A percentile compares a stretch with the other conserved stretches of the same genome.
These are phyloP conservation scores for Melospiza melodia DNA, from an alignment of 2,113 vertebrate species.

Conservation along the genomic window DNA sequence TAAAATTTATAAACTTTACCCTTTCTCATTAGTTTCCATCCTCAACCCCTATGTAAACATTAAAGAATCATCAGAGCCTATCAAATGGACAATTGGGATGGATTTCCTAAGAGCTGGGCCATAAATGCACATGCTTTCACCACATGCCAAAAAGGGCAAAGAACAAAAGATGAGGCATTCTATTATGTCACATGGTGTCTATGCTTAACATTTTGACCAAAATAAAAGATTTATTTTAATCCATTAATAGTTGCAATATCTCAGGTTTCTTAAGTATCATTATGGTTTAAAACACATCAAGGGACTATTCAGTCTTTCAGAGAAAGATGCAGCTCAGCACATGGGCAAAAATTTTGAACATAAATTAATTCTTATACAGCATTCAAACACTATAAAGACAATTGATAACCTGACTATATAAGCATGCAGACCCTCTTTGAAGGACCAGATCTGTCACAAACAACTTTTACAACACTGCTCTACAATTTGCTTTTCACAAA, in stretches of 20 bases:
- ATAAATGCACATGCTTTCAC: neutral
- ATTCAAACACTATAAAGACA: neutral
- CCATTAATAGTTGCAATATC: neutral
- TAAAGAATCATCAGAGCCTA: neutral
- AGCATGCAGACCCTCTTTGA: neutral
- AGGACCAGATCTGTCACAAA: neutral
- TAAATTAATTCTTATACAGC: neutral
- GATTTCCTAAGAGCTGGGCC: neutral
- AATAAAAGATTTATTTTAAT: constrained; percentile 14
- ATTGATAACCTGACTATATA: neutral
- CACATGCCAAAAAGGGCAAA: neutral
- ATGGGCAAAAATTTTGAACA: neutral
- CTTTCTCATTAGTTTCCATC: neutral
- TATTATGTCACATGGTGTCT: neutral
- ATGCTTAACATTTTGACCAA: neutral
- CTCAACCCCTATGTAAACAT: rapidly evolving
- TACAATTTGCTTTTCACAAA: neutral
- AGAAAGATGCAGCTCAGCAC: neutral
- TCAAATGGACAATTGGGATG: neutral
- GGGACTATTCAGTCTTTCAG: neutral
- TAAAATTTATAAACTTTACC: neutral
- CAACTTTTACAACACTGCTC: neutral
- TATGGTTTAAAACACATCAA: neutral
- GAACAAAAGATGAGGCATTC: neutral
- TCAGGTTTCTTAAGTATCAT: constrained; percentile 4